Evolutionary conservation across 2,113 vertebrate species (phyloP).

Genomic region (Arenaria interpres): DNA sequence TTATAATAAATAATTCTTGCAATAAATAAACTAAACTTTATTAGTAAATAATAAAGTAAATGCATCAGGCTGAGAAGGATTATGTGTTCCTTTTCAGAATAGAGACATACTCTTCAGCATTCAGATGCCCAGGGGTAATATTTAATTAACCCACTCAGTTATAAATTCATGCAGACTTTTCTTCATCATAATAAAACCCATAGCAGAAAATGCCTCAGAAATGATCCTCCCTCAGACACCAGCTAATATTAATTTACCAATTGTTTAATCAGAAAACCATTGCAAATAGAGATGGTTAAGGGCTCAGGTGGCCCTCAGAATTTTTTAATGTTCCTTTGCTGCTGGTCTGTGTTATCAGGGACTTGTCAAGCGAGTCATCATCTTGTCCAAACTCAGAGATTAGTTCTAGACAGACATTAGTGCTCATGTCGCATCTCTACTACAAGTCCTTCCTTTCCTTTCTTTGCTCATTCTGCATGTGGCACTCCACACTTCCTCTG

Average conservation of each 20-base stretch:
- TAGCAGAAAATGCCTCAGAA: neutral
- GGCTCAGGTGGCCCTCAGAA: neutral
- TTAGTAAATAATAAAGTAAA: conserved; percentile 18
- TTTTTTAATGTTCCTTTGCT: neutral
- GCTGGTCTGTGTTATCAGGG: neutral
- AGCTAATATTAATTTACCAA: neutral
- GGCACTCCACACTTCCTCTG: neutral
- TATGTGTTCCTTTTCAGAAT: conserved; percentile 1
- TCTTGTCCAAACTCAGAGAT: neutral
- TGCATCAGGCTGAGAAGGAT: neutral
- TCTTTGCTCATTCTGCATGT: neutral
- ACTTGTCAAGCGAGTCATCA: neutral
- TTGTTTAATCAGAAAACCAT: neutral
- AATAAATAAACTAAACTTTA: conserved; percentile 34
- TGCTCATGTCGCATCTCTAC: neutral
- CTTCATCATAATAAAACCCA: neutral
- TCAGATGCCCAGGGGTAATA: conserved; percentile 20
- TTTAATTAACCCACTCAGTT: conserved; percentile 47
- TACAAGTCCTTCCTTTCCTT: neutral
- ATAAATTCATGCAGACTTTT: conserved; percentile 21
- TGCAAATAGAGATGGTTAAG: neutral
- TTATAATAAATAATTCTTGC: conserved; percentile 21
- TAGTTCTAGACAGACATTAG: neutral
- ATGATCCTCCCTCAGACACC: neutral
- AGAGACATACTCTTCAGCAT: neutral